Conservation (phyloP, 2,797 vertebrate species). For the Acanthornis magna region DNA sequence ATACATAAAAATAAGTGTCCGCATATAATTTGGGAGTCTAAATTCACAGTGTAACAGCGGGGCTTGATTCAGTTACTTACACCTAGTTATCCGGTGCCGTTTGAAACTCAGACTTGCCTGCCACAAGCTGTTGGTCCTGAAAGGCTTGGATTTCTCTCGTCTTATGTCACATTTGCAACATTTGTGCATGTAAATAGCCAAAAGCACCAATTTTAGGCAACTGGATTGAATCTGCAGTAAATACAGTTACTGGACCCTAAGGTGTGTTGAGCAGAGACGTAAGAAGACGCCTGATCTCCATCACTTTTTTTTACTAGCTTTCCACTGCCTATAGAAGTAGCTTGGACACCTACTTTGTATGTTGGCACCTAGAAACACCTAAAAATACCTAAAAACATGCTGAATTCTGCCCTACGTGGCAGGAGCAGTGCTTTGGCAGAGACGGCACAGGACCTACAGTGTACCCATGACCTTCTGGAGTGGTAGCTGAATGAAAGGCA, state of each 20-base stretch:
- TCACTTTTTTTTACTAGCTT: background rate
- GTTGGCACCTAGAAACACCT: background rate
- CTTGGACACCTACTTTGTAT: background rate
- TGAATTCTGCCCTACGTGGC: background rate
- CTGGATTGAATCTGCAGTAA: background rate
- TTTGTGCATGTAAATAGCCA: background rate
- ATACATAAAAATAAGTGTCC: background rate
- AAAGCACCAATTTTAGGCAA: background rate
- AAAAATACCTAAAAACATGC: background rate
- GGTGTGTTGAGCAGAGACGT: accelerated
- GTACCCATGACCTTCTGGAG: too few relatives aligned
- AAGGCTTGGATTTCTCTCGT: background rate
- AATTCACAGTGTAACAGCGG: background rate
- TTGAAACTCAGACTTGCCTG: background rate
- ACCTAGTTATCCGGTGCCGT: background rate
- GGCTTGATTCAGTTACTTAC: background rate
- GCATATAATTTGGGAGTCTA: background rate
- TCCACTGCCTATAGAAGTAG: background rate
- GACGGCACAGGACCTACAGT: too few relatives aligned
- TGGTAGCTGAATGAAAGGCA: too few relatives aligned
- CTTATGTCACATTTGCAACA: background rate
- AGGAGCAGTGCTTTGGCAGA: background rate
- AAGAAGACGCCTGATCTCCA: background rate
- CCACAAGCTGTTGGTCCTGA: background rate
- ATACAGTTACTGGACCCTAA: background rate